Evolutionary conservation across 2,888 invertebrate species (phyloP).

Genomic region (Diloba caeruleocephala): DNA sequence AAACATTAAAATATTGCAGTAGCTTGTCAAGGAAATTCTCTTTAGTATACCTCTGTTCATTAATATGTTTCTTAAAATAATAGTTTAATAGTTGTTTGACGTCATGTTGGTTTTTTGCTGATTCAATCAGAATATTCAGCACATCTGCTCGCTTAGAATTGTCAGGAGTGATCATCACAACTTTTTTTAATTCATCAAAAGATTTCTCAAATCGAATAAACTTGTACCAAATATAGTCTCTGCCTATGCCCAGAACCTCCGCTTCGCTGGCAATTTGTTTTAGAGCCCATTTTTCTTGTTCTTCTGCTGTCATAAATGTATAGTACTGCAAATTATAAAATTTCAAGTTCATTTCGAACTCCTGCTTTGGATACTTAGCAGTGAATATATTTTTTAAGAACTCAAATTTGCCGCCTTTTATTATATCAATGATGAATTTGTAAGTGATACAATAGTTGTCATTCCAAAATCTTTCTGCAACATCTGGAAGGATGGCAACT

Average conservation of each 20-base stretch:
- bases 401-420: conserved; percentile 60
- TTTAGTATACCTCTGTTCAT: conserved; percentile 62
- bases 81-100: conserved; percentile 64
- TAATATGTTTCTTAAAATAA: conserved; percentile 69
- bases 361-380: conserved; percentile 59
- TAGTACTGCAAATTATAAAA: conserved; percentile 62
- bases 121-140: conserved; percentile 58
- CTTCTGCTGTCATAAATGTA: conserved; percentile 61
- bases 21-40: conserved; percentile 62
- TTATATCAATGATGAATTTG: conserved; percentile 61
- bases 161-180: conserved; percentile 57
- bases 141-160: conserved; percentile 58
- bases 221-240: conserved; percentile 68
- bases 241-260: conserved; percentile 61
- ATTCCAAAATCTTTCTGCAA: conserved; percentile 59
- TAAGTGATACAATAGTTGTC: conserved; percentile 54
- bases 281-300: conserved; percentile 71
- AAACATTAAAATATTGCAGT: conserved; percentile 59
- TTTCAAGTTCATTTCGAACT: conserved; percentile 61
- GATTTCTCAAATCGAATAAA: conserved; percentile 68
- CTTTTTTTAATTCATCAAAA: conserved; percentile 63
- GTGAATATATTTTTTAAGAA: conserved; percentile 65
- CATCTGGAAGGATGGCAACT: conserved; percentile 57
- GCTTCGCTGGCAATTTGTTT: conserved; percentile 60
- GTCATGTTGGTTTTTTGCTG: conserved; percentile 62